phyloP scores from a whole-genome alignment of 2,113 vertebrate species.

The Oncorhynchus kisutch region DNA sequence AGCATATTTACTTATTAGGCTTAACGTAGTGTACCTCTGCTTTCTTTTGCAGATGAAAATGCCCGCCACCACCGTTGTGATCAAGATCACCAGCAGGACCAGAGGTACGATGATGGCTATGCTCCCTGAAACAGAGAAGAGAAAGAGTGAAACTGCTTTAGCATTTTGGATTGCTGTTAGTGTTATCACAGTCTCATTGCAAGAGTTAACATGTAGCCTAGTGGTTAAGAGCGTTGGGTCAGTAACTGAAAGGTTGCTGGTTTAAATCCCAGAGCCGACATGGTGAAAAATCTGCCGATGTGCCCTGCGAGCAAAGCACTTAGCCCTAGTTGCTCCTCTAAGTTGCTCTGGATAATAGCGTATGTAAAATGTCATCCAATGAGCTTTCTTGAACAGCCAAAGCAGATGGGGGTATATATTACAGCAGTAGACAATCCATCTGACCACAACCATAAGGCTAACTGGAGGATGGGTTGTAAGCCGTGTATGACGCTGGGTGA shows the following conservation, averaged over 20 bases:
- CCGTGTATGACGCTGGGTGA: background rate
- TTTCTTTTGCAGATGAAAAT: conserved; percentile 93
- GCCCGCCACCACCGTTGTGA: conserved; percentile 89
- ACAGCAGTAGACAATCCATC: background rate
- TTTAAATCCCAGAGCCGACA: too few species aligned
- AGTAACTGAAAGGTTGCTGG: too few species aligned
- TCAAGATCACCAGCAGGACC: conserved; percentile 89
- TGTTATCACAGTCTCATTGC: background rate
- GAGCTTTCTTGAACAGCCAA: too few species aligned
- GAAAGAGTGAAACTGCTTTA: conserved; percentile 16
- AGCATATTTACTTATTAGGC: background rate
- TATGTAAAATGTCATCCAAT: too few species aligned
- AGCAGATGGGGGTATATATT: too few species aligned
- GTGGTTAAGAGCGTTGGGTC: too few species aligned
- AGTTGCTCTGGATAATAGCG: too few species aligned
- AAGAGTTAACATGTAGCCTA: too few species aligned
- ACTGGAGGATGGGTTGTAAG: background rate
- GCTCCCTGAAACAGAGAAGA: conserved; percentile 80
- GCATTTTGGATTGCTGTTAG: background rate
- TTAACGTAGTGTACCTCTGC: conserved; percentile 77
- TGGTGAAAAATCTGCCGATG: too few species aligned
- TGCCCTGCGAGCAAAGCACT: too few species aligned
- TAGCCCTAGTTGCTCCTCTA: too few species aligned
- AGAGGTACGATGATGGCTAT: conserved; percentile 97
- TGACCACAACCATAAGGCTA: background rate